Conservation (phyloP, 2,797 vertebrate genomes). For the Myotis myotis region DNA sequence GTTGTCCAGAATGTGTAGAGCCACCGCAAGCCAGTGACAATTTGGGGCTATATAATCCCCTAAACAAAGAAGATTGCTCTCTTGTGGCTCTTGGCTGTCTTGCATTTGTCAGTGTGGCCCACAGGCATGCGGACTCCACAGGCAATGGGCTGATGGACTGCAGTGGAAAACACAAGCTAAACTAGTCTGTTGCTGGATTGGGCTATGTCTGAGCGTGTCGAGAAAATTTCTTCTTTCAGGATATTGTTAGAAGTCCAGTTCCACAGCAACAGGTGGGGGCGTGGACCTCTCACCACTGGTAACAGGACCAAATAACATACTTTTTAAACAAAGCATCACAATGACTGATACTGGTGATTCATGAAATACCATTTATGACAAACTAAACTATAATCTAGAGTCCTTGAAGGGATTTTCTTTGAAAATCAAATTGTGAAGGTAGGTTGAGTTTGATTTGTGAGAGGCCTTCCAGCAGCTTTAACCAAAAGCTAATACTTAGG, state of each 20-base stretch:
- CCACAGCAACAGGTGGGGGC: not conserved
- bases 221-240: not conserved
- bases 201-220: not conserved
- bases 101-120: not conserved
- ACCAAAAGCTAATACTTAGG: conserved; percentile 10
- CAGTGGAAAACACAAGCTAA: not conserved
- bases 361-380: not conserved
- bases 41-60: not conserved
- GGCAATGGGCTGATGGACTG: not conserved
- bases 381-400: not conserved
- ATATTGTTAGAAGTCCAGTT: not conserved
- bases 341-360: not conserved
- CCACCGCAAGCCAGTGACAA: not conserved
- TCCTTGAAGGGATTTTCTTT: not conserved
- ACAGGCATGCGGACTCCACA: not conserved
- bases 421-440: not conserved
- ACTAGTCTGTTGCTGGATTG: not conserved
- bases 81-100: not conserved
- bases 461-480: not conserved
- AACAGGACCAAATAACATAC: not conserved
- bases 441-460: not conserved
- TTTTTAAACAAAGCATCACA: not conserved
- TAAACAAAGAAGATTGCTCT: not conserved
- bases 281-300: not conserved
- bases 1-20: not conserved